Base-by-base conservation (phyloP, 2,888 invertebrate genomes). In the Heliothis peltigera region DNA sequence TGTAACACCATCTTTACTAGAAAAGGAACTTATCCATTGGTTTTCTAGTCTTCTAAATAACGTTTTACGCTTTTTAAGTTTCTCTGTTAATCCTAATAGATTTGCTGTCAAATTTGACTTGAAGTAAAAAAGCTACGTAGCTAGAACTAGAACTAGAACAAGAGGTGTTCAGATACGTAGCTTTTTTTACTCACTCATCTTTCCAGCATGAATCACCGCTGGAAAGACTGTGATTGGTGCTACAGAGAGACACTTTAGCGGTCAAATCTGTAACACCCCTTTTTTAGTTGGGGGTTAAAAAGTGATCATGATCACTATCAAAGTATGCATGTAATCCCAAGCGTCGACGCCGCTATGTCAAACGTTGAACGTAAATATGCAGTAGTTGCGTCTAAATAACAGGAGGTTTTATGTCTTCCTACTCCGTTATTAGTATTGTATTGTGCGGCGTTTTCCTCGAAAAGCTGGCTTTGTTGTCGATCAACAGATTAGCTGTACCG, bases 291-390 rank as follows among this genome's bases (percentile, higher is more conserved):
- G n/a, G n/a, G n/a, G n/a, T n/a, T n/a, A n/a, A n/a, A n/a, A n/a
- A n/a, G n/a, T n/a, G n/a, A n/a, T n/a, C n/a, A n/a, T 4, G 28
- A 32, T 8, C 32, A 32, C 10, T n/a, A 39, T 39, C 1, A 7
- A 57, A 53, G 55, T 21, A 35, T 17, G 51, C 67, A 43, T 53
- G 54, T 70, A 54, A 39, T 32, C 17, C 42, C 42, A 22, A 43
- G 28, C 18, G n/a, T 19, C n/a, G 12, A 18, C 12, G 17, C 18
- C 15, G 19, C 48, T 51, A 25, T 53, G 58, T 70, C 64, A 76
- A 76, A 56, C 58, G 44, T 63, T 58, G 55, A 56, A 70, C 71
- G 28, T 70, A 76, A 71, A 77, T 77, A 71, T 39, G 48, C 46
- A 35, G 44, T 19, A 35, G 55, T 52, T 55, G 53, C 17, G 42